Base-by-base conservation (phyloP, 2,888 invertebrate genomes). In the Andrena camellia region DNA sequence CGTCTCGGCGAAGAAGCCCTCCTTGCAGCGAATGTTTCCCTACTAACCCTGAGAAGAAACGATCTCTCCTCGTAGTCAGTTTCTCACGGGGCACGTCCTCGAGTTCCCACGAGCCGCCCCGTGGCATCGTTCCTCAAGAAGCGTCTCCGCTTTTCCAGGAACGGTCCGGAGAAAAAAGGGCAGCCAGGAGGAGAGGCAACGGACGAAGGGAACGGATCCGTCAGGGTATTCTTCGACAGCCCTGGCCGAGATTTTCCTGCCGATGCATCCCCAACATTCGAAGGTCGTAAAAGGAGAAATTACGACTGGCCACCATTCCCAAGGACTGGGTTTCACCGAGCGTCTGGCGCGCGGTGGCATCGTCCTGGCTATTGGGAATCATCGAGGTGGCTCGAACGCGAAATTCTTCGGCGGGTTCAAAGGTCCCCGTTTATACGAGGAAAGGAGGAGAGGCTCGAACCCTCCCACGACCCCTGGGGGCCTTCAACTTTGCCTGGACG, bases 1-100 rank as follows among this genome's bases (percentile, higher is more conserved):
- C 52, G 26, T 50, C 63, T 50, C 33, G 23, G 8, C 64, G 52
- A 76, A 68, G 86, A 85, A 90, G 42, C 86, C 92, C 92, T 93
- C 90, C 85, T 92, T 78, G 80, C 82, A 73, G 85, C 88, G 90
- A 92, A 90, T 93, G 93, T 85, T 93, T 91, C 89, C 93, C 93
- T 93, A 92, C 90, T 93, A 93, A 89, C 86, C 90, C 85, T 90
- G 91, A 91, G 92, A 93, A 91, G 89, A 90, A 90, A 88, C 86
- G 86, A 88, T 90, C 88, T 83, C 90, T 88, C 88, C 83, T 81
- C 84, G 88, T 52, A 82, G 88, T 78, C 78, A 88, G 89, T 89
- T 89, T 92, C 92, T 91, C 92, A 92, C 92, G 89, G 90, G 88
- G 85, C 86, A 83, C 83, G 75, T 84, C 82, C 80, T 76, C 79